phyloP scores from a whole-genome alignment of 2,113 vertebrate genomes.

The Melanostigma gelatinosum region DNA sequence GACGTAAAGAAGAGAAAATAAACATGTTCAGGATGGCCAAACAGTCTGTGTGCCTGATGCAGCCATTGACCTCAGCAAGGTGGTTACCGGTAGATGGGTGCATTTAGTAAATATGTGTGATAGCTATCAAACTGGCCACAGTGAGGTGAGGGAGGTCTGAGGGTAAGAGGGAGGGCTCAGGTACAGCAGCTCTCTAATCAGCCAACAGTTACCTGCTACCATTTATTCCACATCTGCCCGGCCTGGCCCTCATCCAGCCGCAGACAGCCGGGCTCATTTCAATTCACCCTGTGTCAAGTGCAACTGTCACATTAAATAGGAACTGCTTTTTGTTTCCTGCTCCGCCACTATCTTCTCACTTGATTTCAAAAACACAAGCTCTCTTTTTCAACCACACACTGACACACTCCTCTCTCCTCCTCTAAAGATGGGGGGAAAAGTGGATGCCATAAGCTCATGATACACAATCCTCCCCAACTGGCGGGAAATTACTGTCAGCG shows the following conservation, averaged over 20 bases:
- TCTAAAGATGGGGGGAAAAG: conserved; percentile 65
- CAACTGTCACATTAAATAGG: conserved; percentile 82
- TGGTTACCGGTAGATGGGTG: conserved; percentile 18
- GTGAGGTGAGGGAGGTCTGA: conserved; percentile 44
- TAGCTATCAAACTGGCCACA: conserved; percentile 70
- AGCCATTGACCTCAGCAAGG: conserved; percentile 31
- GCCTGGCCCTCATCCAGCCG: conserved; percentile 50
- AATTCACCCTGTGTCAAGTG: conserved; percentile 79
- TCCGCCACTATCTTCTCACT: conserved; percentile 42
- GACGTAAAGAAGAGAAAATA: neutral
- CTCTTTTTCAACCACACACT: conserved; percentile 30
- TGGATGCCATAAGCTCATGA: conserved; percentile 73
- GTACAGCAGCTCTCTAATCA: conserved; percentile 73
- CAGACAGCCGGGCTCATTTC: conserved; percentile 83
- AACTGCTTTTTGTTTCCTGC: conserved; percentile 80
- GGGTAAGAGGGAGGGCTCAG: conserved; percentile 49
- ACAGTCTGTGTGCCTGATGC: neutral
- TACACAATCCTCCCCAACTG: conserved; percentile 80
- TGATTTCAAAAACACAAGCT: conserved; percentile 58
- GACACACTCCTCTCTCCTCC: conserved; percentile 57
- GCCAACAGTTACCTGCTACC: conserved; percentile 67
- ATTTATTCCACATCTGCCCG: conserved; percentile 60
- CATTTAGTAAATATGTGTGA: conserved; percentile 74
- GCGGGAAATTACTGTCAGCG: conserved; percentile 81
- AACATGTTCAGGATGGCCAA: conserved; percentile 6